phyloP scores from a whole-genome alignment of 2,113 vertebrate species.

The Octodon degus region DNA sequence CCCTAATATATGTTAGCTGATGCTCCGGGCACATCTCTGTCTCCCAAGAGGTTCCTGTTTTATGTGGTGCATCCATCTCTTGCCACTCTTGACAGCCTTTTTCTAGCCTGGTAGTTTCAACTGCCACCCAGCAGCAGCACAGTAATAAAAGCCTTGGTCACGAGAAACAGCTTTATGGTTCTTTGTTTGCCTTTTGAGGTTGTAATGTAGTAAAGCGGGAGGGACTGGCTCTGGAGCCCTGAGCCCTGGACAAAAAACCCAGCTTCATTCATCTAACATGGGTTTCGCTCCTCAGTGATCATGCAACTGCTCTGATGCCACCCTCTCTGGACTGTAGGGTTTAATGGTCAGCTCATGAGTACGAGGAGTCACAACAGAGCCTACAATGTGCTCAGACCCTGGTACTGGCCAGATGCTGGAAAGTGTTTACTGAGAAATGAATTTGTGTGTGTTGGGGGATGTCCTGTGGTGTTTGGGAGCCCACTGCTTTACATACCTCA shows the following conservation, averaged over 20 bases:
- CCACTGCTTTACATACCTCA: background rate
- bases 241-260: background rate
- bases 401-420: background rate
- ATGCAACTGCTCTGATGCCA: background rate
- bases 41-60: slow-evolving; percentile 39
- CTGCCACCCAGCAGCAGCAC: background rate
- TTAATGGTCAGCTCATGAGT: background rate
- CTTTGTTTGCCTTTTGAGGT: background rate
- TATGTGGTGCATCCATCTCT: slow-evolving; percentile 2
- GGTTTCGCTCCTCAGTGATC: background rate
- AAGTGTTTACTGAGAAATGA: slow-evolving; percentile 1
- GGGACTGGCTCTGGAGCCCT: background rate
- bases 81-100: slow-evolving; percentile 24
- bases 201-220: background rate
- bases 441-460: background rate
- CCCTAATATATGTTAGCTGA: background rate
- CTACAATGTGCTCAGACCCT: background rate
- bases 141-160: background rate
- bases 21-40: slow-evolving; percentile 18
- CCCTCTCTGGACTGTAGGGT: background rate
- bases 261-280: background rate
- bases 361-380: background rate
- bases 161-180: background rate
- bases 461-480: background rate
- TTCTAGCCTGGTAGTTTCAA: background rate